A percentile compares a stretch with the other conserved stretches of the same genome.
phyloP scores from a whole-genome alignment of 2,113 vertebrate species.

The Heloderma charlesbogerti region DNA sequence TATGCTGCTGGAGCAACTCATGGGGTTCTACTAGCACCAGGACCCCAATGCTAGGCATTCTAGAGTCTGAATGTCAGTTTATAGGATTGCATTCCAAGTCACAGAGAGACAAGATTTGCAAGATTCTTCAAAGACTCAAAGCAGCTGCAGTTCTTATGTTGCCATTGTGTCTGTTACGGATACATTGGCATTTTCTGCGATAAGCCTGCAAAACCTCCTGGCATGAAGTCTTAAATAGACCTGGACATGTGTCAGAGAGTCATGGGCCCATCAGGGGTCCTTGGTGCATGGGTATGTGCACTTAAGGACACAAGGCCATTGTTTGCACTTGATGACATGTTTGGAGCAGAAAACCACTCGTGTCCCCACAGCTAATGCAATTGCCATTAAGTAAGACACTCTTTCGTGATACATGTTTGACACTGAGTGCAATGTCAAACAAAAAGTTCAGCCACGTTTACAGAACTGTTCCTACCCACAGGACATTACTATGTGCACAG shows the following conservation, averaged over 20 bases:
- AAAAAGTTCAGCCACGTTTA: neutral
- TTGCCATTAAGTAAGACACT: neutral
- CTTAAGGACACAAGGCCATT: neutral
- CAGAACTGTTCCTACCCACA: neutral
- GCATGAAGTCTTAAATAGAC: neutral
- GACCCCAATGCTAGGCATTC: neutral
- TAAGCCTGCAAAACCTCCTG: neutral
- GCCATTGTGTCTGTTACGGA: neutral
- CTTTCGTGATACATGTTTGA: no score
- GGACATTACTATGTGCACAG: fast-evolving
- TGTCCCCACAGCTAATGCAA: neutral
- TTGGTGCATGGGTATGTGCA: neutral
- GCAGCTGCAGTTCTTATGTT: neutral
- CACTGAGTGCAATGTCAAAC: neutral
- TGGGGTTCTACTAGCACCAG: neutral
- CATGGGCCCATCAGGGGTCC: neutral
- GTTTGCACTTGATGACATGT: neutral
- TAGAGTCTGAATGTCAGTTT: neutral
- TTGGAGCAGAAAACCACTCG: neutral
- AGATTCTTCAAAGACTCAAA: neutral
- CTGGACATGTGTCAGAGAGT: neutral
- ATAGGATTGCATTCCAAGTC: neutral
- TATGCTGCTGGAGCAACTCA: neutral
- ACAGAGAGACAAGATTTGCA: neutral
- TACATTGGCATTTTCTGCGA: neutral